Base-by-base conservation (phyloP, 2,113 vertebrate species). In the Sterna hirundo region DNA sequence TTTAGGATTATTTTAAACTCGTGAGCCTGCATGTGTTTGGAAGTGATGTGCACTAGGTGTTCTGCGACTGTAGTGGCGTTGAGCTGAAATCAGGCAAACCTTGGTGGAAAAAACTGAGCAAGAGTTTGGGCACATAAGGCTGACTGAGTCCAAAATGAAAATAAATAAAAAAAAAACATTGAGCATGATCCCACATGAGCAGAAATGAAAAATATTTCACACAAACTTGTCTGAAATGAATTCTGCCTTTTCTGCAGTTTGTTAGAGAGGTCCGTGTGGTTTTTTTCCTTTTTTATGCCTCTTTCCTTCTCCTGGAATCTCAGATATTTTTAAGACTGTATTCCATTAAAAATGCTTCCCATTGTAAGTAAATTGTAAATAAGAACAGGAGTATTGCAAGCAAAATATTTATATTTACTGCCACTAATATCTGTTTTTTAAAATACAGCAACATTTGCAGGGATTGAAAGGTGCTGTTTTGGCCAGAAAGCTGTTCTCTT, bases 371-470 rank as follows among this genome's bases (percentile, higher is more conserved):
- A 77, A 92, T 70, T 26, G 12, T 80, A 86, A 90, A 82, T 81
- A 81, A 60, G 91, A 86, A 75, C 66, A 76, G 42, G 72, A 85
- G 27, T 69, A 62, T 80, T 92, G 32, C 40, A 92, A 85, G 74
- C 54, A 95, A 94, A 94, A 95, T 93, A 92, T 94, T 94, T 97
- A 74, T 92, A 82, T 89, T 93, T 93, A 57, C 61, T 94, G 69
- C 69, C 51, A 77, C 52, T 60, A 90, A 83, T 91, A 92, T 74
- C 71, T 72, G 80, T 44, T 92, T 94, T 93, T 91, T 76, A 80
- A 92, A 92, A 95, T 62, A 92, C 25, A 86, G 44, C 1, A 27
- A 55, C 69, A 64, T 91, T 89, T 94, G 27, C 58, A 86, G 86
- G 51, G 44, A 65, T 55, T 89, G 65, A 91, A 58, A 61, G 44